A percentile compares a stretch with the other conserved stretches of the same genome.
phyloP scores from a whole-genome alignment of 2,888 invertebrate species.

The Volucella inflata region DNA sequence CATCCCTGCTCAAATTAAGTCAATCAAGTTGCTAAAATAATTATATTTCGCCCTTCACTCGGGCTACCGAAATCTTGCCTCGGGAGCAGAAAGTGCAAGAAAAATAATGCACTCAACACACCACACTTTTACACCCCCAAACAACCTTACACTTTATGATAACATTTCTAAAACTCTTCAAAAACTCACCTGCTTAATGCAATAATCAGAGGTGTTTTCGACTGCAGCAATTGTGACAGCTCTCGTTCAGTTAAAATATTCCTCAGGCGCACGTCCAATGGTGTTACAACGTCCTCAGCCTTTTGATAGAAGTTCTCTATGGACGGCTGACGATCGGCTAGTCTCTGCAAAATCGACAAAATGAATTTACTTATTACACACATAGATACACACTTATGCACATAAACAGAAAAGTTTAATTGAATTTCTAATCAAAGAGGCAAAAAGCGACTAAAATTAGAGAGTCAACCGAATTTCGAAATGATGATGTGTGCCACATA shows the following conservation, averaged over 20 bases:
- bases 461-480: conserved; percentile 34
- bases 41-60: no score
- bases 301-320: conserved; percentile 70
- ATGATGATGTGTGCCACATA: conserved; percentile 30
- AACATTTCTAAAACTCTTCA: not conserved
- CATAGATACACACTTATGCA: conserved; percentile 13
- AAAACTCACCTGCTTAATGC: conserved; percentile 81
- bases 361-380: conserved; percentile 45
- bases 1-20: no score
- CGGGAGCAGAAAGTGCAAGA: not conserved
- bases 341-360: conserved; percentile 51
- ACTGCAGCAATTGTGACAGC: conserved; percentile 77
- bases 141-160: not conserved
- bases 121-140: not conserved
- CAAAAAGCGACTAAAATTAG: conserved; percentile 4
- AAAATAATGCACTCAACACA: conserved; percentile 11
- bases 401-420: conserved; percentile 51
- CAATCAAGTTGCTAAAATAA: no score
- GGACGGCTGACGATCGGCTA: conserved; percentile 67
- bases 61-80: no score
- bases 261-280: conserved; percentile 57
- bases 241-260: conserved; percentile 76
- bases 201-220: conserved; percentile 79
- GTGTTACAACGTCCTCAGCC: conserved; percentile 68
- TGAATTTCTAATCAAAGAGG: conserved; percentile 65